Evolutionary conservation across 2,888 invertebrate genomes (phyloP).

Genomic region (Melinaea menophilus): DNA sequence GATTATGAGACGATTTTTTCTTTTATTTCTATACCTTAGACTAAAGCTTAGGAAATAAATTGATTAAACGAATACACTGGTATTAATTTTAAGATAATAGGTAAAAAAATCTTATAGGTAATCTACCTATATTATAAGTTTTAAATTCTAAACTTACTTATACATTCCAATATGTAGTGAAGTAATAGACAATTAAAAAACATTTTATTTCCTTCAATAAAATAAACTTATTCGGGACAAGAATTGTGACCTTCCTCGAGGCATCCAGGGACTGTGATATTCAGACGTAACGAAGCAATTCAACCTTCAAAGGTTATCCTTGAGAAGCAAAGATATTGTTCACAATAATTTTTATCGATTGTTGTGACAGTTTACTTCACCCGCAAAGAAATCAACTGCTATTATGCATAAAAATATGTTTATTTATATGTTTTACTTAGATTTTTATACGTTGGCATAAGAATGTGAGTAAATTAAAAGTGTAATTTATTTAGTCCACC

Average conservation of each 20-base stretch:
- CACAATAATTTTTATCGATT: neutral
- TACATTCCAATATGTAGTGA: no score
- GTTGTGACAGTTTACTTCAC: no score
- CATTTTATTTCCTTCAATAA: neutral
- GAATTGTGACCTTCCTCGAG: conserved; percentile 6
- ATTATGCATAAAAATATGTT: no score
- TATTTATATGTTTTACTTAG: no score
- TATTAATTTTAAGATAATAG: no score
- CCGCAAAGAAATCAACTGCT: no score
- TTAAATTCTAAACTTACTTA: no score
- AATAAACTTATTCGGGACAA: conserved; percentile 9
- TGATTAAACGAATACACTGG: no score
- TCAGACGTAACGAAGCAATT: conserved; percentile 21
- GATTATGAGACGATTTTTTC: neutral
- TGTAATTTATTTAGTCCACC: neutral
- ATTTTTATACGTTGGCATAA: neutral
- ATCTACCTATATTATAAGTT: no score
- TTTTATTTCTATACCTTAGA: neutral
- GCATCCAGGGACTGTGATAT: conserved; percentile 11
- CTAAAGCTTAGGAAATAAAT: no score
- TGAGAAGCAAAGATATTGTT: conserved; percentile 3
- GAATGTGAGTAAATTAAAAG: neutral
- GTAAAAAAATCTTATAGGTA: no score
- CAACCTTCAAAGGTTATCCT: conserved; percentile 19
- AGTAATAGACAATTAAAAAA: no score